Base-by-base conservation (phyloP, 2,113 vertebrate species). In the Microcebus ravelobensis region DNA sequence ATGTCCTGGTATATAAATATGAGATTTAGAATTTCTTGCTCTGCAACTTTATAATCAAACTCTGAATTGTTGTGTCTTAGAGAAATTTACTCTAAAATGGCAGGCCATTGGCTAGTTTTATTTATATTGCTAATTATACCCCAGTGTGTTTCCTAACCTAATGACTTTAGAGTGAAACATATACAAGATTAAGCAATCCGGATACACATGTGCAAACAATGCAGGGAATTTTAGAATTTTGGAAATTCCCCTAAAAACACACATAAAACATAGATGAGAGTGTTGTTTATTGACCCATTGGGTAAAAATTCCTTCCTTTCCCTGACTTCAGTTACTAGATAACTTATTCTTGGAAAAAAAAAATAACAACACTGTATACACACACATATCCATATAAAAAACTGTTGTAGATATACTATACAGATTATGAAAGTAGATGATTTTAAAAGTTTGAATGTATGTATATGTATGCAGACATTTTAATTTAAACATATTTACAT, bases 201-300 rank as follows among this genome's bases (percentile, higher is more conserved):
- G 94, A 94, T 84, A 27, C 84, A 97, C 57, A 67, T 81, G 45
- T 76, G 57, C 63, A 96, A 96, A 94, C 90, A 90, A 81, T 42
- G 50, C 2, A 83, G 84, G 29, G 87, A 76, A 91, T 87, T 85
- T 94, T 85, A 91, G 91, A 52, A 87, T 77, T 95, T 91, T 90
- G 92, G 52, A 96, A 94, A 95, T 87, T 55, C 90, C 87, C 90
- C 87, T 87, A 81, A 96, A 96, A 83, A 77, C 73, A 97, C 68
- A 95, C 8, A 29, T 87, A 85, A 96, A 95, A 81, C 39, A 94
- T 52, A 70, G 18, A 85, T 9, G 25, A 80, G 23, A 63, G 67
- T 63, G 65, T 74, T 84, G 59, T 95, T 97, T 94, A 91, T 95
- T 90, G 63, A 84, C 31, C 27, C 29, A 61, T 5, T 81, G 67